These are phyloP conservation scores for Thaumetopoea pityocampa DNA, from an alignment of 1,140 invertebrate genomes.

Conservation along the genomic window DNA sequence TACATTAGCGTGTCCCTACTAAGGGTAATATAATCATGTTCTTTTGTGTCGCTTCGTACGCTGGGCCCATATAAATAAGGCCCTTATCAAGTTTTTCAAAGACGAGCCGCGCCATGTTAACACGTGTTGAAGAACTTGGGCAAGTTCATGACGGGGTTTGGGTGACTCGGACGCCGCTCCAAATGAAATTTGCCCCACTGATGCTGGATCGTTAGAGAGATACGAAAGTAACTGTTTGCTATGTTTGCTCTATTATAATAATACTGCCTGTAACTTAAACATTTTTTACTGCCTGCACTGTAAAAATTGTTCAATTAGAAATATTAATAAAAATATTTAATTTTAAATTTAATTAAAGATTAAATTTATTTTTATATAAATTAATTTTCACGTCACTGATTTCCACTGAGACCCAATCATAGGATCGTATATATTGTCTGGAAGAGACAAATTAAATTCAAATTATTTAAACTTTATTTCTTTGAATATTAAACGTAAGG, in stretches of 20 bases:
- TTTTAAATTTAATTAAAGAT: too few species aligned
- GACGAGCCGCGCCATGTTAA: conserved; percentile 62
- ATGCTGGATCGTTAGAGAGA: conserved; percentile 37
- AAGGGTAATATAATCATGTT: conserved; percentile 66
- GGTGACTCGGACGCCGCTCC: conserved; percentile 27
- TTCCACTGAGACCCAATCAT: too few species aligned
- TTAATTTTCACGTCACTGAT: too few species aligned
- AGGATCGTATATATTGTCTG: too few species aligned
- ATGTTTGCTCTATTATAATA: conserved; percentile 47
- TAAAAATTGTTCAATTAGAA: too few species aligned
- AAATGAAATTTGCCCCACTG: conserved; percentile 70
- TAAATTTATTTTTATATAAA: too few species aligned
- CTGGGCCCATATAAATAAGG: conserved; percentile 71
- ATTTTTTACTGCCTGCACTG: conserved; percentile 15
- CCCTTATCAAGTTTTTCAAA: conserved; percentile 71
- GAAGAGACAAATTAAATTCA: too few species aligned
- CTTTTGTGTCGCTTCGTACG: conserved; percentile 60
- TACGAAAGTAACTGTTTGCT: conserved; percentile 32
- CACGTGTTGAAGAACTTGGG: conserved; percentile 57
- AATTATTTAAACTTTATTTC: too few species aligned
- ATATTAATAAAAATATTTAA: too few species aligned
- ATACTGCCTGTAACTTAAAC: too few species aligned
- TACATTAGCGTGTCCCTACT: conserved; percentile 49
- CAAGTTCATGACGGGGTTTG: conserved; percentile 38
- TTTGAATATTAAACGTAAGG: too few species aligned